Conservation (phyloP, 2,888 invertebrate genomes). For the Melieria crassipennis region DNA sequence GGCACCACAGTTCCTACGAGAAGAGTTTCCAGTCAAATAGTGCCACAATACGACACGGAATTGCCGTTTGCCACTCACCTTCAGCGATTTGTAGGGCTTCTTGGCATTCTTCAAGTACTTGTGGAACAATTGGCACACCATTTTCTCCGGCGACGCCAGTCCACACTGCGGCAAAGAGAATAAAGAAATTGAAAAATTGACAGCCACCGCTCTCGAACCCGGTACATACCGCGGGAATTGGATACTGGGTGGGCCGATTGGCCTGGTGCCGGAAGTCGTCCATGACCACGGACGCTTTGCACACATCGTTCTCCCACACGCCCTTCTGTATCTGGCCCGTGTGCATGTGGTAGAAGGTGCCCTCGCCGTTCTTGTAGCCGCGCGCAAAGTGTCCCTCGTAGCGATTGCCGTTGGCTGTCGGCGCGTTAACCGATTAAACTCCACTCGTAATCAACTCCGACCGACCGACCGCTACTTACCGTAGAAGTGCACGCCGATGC, state of each 20-base stretch:
- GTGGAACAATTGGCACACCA: constrained; percentile 54
- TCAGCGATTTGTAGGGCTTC: constrained; percentile 48
- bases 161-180: constrained; percentile 38
- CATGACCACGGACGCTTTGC: constrained; percentile 55
- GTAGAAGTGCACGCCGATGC: constrained; percentile 59
- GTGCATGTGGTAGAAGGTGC: constrained; percentile 58
- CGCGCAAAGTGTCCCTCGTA: constrained; percentile 62
- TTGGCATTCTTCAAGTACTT: constrained; percentile 47
- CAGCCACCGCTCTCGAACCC: not conserved
- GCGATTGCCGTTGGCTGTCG: constrained; percentile 60
- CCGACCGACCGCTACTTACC: constrained; percentile 44
- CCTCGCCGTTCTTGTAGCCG: constrained; percentile 63
- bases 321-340: constrained; percentile 64
- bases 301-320: constrained; percentile 58
- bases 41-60: not conserved
- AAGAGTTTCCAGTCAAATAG: constrained; percentile 5
- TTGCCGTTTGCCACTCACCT: constrained; percentile 39
- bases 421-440: not conserved
- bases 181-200: not conserved
- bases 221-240: constrained; percentile 50
- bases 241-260: constrained; percentile 50
- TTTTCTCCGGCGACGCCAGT: constrained; percentile 54
- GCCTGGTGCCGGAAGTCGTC: constrained; percentile 57
- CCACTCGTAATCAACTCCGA: not conserved
- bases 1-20: constrained; percentile 47